Conservation (phyloP, 2,797 vertebrate genomes). For the Percopsis omiscomaycus region DNA sequence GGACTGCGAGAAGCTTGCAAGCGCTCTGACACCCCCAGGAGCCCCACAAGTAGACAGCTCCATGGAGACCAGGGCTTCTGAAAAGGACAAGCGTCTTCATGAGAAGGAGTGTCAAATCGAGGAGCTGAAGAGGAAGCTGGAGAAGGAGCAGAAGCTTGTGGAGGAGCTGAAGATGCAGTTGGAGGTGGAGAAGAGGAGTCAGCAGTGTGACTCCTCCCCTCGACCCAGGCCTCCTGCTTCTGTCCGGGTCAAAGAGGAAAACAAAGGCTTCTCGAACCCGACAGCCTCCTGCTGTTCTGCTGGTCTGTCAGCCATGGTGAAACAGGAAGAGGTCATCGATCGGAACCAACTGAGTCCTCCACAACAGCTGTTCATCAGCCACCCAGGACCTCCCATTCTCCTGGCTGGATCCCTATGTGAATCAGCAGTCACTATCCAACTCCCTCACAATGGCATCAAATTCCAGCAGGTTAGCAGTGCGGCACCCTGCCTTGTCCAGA, state of each 20-base stretch:
- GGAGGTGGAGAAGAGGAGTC: constrained; percentile 90
- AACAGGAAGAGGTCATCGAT: constrained; percentile 80
- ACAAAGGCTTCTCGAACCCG: constrained; percentile 50
- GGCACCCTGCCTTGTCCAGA: constrained; percentile 74
- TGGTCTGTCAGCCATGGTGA: constrained; percentile 54
- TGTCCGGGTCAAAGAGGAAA: constrained; percentile 82
- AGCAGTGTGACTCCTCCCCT: constrained; percentile 67
- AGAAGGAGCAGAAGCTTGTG: constrained; percentile 93
- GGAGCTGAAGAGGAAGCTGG: constrained; percentile 91
- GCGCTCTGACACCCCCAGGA: constrained; percentile 78
- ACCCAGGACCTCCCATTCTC: constrained; percentile 77
- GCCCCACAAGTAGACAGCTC: constrained; percentile 55
- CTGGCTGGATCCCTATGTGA: constrained; percentile 80
- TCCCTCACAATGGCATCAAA: constrained; percentile 77
- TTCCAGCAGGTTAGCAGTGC: constrained; percentile 72
- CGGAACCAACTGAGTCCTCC: constrained; percentile 31
- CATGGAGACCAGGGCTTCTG: constrained; percentile 71
- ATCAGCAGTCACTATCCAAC: constrained; percentile 70
- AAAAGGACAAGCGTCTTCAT: constrained; percentile 90
- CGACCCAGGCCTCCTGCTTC: constrained; percentile 52
- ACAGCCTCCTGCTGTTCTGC: constrained; percentile 54
- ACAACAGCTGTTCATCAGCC: constrained; percentile 60
- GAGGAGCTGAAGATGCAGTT: constrained; percentile 96
- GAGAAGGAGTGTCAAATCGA: constrained; percentile 97
- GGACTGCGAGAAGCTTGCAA: constrained; percentile 79